phyloP scores from a whole-genome alignment of 2,797 vertebrate genomes.

The Gadopsis marmoratus region DNA sequence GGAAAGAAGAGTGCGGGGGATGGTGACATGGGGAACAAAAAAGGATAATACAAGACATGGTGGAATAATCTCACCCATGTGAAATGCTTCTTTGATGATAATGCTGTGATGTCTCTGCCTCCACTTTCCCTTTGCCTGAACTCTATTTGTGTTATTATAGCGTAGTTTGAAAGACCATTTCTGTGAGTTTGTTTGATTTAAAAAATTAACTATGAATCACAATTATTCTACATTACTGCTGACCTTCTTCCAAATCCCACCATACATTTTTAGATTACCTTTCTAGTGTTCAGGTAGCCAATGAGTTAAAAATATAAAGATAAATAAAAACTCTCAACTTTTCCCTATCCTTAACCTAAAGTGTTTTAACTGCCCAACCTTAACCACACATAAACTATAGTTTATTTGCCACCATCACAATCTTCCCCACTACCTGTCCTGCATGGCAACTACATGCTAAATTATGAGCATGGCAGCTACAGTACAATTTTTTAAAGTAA shows the following conservation, averaged over 20 bases:
- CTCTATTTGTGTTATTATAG: neutral
- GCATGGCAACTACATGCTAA: too few species aligned
- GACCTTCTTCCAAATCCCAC: neutral
- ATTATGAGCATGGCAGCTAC: too few species aligned
- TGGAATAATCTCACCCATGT: slow-evolving; percentile 36
- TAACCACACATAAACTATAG: neutral
- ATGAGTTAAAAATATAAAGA: neutral
- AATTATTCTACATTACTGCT: neutral
- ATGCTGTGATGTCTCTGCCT: slow-evolving; percentile 16
- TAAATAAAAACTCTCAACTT: slow-evolving; percentile 3
- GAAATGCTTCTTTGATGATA: slow-evolving; percentile 44
- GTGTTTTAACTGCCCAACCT: neutral
- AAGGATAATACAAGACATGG: slow-evolving; percentile 14
- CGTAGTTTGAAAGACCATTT: neutral
- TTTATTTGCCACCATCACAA: neutral
- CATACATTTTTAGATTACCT: neutral
- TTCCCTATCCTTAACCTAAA: neutral
- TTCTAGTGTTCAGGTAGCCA: neutral
- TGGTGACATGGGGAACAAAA: neutral
- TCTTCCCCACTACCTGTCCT: neutral
- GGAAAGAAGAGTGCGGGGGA: slow-evolving; percentile 36
- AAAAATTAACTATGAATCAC: neutral
- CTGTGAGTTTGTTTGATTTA: neutral
- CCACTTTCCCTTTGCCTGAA: slow-evolving; percentile 1
- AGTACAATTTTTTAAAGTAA: neutral